Base-by-base conservation (phyloP, 1,140 invertebrate genomes). In the Drosophila orena region DNA sequence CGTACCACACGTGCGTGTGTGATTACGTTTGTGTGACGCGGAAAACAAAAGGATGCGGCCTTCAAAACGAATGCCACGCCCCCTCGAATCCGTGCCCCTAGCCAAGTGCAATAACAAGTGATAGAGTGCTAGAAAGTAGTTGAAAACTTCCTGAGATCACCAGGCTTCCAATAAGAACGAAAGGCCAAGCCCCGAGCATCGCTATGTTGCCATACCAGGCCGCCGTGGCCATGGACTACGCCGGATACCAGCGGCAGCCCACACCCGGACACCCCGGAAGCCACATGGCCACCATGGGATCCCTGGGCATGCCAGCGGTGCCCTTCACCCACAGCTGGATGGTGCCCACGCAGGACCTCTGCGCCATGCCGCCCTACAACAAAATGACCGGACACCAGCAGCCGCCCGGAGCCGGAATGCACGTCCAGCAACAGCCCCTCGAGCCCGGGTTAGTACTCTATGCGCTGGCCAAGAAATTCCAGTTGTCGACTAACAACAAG, bases 281-380 rank as follows among this genome's bases (percentile, higher is more conserved):
- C 68, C 93, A 93, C 81, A 92, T 92, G 91, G 79, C 85, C 14
- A 93, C 93, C 73, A 94, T 94, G 93, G 94, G 94, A 47, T 93
- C 94, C n/a, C 90, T 94, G 76, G 94, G 94, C 80, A 92, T 94
- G 93, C 64, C 90, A 2, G 93, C 94, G 40, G 93, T 94, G 89
- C 95, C 95, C 89, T 97, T 97, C 94, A 96, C 96, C 91, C 96
- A 97, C 94, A 97, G 96, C 93, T 97, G 96, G 96, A 97, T 97
- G 94, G 96, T 97, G 96, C 96, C 96, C 94, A 95, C 96, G 80
- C 93, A 94, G 94, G 96, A 97, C 94, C 95, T 97, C 93, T 97
- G 96, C 95, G 95, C 96, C 91, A 94, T 94, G 93, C 95, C 95
- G 93, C 96, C 96, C 94, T 91, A 91, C 47, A 96, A 95, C 95